These are phyloP conservation scores for Pachyrhynchus sulphureomaculatus DNA, from an alignment of 1,140 invertebrate genomes.

Conservation along the genomic window DNA sequence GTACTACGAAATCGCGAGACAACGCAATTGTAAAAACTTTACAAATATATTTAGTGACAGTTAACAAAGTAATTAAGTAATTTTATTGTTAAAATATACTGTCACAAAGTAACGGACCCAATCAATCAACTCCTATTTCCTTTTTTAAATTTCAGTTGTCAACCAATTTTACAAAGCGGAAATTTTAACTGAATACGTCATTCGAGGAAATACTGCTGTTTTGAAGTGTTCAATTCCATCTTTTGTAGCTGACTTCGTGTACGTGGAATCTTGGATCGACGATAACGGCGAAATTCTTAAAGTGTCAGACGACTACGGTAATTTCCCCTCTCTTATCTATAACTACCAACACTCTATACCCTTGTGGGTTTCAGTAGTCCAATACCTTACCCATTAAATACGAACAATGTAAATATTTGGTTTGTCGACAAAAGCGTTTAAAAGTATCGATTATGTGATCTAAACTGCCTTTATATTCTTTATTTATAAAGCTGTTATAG, in stretches of 20 bases:
- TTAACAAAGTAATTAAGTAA: too few species aligned
- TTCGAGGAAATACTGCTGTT: constrained; percentile 75
- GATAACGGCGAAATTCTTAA: constrained; percentile 62
- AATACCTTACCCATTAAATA: not conserved
- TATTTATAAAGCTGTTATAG: too few species aligned
- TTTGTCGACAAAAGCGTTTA: too few species aligned
- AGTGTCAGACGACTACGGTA: constrained; percentile 64
- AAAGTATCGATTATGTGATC: too few species aligned
- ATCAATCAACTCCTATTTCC: too few species aligned
- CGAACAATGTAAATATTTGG: too few species aligned
- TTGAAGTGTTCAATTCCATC: constrained; percentile 79
- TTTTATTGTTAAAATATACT: too few species aligned
- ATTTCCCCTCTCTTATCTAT: constrained; percentile 21
- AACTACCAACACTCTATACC: not conserved
- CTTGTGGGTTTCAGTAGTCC: constrained; percentile 9
- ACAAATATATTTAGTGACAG: too few species aligned
- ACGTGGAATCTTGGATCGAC: constrained; percentile 74
- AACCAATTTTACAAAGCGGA: constrained; percentile 80
- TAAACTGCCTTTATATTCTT: too few species aligned
- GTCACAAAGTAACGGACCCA: too few species aligned
- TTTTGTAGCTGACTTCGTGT: constrained; percentile 79
- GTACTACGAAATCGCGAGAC: too few species aligned
- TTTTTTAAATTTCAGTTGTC: constrained; percentile 63
- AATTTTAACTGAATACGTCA: constrained; percentile 77
- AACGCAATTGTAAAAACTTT: too few species aligned